Conservation (phyloP, 2,113 vertebrate species). For the Gymnarchus niloticus region DNA sequence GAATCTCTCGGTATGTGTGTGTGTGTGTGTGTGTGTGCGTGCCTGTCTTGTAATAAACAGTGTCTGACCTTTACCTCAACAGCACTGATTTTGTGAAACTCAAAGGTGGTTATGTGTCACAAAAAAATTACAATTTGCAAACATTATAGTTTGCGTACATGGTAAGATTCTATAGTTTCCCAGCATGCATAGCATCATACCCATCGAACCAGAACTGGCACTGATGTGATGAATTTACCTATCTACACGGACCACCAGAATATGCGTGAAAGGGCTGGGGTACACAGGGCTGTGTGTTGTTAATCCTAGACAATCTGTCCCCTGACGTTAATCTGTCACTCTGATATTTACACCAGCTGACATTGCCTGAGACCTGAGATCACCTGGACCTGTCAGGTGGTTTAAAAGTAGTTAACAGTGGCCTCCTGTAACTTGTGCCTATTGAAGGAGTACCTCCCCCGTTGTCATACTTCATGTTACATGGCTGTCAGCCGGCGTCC, state of each 20-base stretch:
- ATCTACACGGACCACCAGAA: conserved; percentile 61
- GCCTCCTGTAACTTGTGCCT: conserved; percentile 60
- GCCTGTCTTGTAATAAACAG: not conserved
- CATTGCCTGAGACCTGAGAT: conserved; percentile 69
- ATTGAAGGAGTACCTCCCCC: conserved; percentile 68
- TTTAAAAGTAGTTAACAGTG: conserved; percentile 89
- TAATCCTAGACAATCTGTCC: conserved; percentile 88
- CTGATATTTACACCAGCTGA: conserved; percentile 84
- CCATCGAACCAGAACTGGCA: conserved; percentile 30
- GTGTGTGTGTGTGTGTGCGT: conserved; percentile 24
- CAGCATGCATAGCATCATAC: not conserved
- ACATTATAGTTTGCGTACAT: not conserved
- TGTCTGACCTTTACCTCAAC: not conserved
- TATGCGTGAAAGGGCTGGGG: conserved; percentile 62
- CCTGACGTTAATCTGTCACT: conserved; percentile 95
- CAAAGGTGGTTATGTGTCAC: not conserved
- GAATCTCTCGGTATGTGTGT: conserved; percentile 63
- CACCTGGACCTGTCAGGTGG: conserved; percentile 73
- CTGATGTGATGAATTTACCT: conserved; percentile 12
- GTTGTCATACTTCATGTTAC: conserved; percentile 81
- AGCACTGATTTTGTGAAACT: not conserved
- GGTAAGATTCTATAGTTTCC: not conserved
- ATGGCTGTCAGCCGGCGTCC: conserved; percentile 71
- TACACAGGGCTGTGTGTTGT: conserved; percentile 78
- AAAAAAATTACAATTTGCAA: not conserved